These are phyloP conservation scores for Chloroclystis v-ata DNA, from an alignment of 2,888 invertebrate species.

Conservation along the genomic window DNA sequence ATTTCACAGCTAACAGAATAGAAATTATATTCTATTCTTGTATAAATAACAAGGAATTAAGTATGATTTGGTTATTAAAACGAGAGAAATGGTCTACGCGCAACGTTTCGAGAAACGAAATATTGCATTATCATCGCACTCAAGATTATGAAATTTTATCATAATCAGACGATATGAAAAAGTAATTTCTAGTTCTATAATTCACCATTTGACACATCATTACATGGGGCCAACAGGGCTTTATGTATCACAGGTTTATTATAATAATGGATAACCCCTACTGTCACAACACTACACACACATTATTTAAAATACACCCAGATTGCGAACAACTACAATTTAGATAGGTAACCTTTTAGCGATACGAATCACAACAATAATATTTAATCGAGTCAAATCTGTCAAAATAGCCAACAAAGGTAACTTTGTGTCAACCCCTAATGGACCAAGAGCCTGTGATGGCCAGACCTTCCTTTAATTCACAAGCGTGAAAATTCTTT, in stretches of 20 bases:
- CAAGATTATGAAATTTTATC: not conserved
- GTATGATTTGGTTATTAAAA: slow-evolving; percentile 18
- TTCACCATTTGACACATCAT: slow-evolving; percentile 31
- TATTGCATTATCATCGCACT: not conserved
- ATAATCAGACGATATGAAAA: slow-evolving; percentile 12
- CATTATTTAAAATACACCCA: slow-evolving; percentile 15
- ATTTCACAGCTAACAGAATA: slow-evolving; percentile 28
- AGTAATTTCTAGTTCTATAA: slow-evolving; percentile 18
- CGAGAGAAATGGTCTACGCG: slow-evolving; percentile 7
- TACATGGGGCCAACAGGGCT: slow-evolving; percentile 30
- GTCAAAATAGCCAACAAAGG: slow-evolving; percentile 2
- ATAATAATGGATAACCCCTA: slow-evolving; percentile 24
- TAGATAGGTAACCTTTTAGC: slow-evolving; percentile 28
- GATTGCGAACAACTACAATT: slow-evolving; percentile 13
- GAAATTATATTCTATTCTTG: slow-evolving; percentile 20
- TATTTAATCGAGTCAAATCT: slow-evolving; percentile 9
- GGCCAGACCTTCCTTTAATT: too few relatives aligned
- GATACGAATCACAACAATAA: slow-evolving; percentile 18
- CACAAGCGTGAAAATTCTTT: too few relatives aligned
- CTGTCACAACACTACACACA: slow-evolving; percentile 23
- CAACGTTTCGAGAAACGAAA: not conserved
- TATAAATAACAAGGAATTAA: slow-evolving; percentile 14
- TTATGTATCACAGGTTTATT: slow-evolving; percentile 31
- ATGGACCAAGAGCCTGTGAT: too few relatives aligned
- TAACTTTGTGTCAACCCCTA: slow-evolving; percentile 7